Conservation (phyloP, 2,888 invertebrate species). For the Cryptocephalus primarius region DNA sequence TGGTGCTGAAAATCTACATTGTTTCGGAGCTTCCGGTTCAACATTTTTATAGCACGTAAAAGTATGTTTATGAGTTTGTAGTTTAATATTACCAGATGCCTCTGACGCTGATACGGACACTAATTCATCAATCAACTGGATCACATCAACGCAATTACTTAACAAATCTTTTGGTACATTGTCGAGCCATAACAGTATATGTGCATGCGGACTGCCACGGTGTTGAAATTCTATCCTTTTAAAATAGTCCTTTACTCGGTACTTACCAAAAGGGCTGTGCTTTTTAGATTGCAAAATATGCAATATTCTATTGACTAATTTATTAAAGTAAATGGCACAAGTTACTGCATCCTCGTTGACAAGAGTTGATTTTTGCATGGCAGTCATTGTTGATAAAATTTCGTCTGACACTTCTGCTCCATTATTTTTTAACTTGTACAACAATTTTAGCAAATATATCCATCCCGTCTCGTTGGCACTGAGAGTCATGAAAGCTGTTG, state of each 20-base stretch:
- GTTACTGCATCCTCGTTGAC: constrained; percentile 7
- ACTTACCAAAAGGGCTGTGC: constrained; percentile 25
- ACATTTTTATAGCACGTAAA: constrained; percentile 23
- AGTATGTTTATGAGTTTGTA: constrained; percentile 24
- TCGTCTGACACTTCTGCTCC: constrained; percentile 5
- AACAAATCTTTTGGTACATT: constrained; percentile 20
- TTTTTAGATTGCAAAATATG: constrained; percentile 18
- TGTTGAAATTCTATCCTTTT: constrained; percentile 29
- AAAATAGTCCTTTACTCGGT: constrained; percentile 24
- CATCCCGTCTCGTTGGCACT: constrained; percentile 35
- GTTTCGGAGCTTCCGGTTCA: constrained; percentile 3
- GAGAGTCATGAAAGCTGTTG: constrained; percentile 31
- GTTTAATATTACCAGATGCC: constrained; percentile 18
- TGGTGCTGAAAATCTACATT: constrained; percentile 24
- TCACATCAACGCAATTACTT: constrained; percentile 7
- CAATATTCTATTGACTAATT: constrained; percentile 24
- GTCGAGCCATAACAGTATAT: constrained; percentile 27
- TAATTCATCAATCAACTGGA: constrained; percentile 19
- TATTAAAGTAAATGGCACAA: constrained; percentile 20
- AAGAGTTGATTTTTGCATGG: constrained; percentile 6
- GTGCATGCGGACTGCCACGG: constrained; percentile 25
- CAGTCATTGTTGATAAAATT: constrained; percentile 4
- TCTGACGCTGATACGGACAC: constrained; percentile 16
- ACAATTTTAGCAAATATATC: constrained; percentile 20
- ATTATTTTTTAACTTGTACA: constrained; percentile 20